These are phyloP conservation scores for Laothoe populi DNA, from an alignment of 2,888 invertebrate species.

Conservation along the genomic window DNA sequence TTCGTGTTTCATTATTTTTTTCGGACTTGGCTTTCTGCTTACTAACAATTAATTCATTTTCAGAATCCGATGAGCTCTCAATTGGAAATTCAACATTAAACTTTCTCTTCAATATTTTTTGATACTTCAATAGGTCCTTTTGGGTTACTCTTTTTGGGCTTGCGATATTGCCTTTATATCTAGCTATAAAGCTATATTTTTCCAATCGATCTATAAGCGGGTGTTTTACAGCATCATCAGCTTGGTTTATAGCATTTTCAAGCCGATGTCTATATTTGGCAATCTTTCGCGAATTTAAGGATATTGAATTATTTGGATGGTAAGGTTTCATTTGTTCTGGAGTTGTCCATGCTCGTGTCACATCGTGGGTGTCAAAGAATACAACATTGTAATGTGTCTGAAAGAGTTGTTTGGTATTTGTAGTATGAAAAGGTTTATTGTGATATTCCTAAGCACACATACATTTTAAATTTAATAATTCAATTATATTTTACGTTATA, in stretches of 20 bases:
- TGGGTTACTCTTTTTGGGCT: conserved; percentile 62
- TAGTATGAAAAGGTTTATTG: not conserved
- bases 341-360: conserved; percentile 77
- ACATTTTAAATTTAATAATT: no score
- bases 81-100: conserved; percentile 60
- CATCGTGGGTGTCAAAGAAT: conserved; percentile 75
- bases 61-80: conserved; percentile 53
- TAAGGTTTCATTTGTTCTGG: conserved; percentile 67
- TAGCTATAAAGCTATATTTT: conserved; percentile 75
- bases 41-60: conserved; percentile 37
- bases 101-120: conserved; percentile 59
- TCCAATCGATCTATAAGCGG: conserved; percentile 60
- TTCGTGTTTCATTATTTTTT: not conserved
- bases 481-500: no score
- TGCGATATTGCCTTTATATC: conserved; percentile 69
- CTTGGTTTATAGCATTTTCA: conserved; percentile 61
- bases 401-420: conserved; percentile 39
- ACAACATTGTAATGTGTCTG: conserved; percentile 84
- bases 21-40: not conserved
- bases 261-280: conserved; percentile 61
- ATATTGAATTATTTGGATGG: conserved; percentile 46
- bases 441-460: not conserved
- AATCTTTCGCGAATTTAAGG: conserved; percentile 42
- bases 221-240: conserved; percentile 68
- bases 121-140: conserved; percentile 52